A percentile compares a stretch with the other conserved stretches of the same genome.
phyloP scores from a whole-genome alignment of 2,888 invertebrate species.

The Pegoplata infirma region DNA sequence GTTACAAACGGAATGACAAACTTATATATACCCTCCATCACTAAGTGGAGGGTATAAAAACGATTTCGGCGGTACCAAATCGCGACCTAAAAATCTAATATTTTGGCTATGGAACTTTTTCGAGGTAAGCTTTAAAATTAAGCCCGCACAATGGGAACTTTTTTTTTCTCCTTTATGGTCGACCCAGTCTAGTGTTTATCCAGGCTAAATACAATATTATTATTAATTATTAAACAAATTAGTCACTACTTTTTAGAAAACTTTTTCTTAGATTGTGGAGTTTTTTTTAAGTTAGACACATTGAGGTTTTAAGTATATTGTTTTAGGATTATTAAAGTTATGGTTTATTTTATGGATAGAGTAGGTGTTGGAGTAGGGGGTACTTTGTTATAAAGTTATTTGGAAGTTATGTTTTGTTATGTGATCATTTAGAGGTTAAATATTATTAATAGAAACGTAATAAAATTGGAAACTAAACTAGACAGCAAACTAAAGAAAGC shows the following conservation, averaged over 20 bases:
- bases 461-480: constrained; percentile 15
- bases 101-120: too few relatives aligned
- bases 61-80: too few relatives aligned
- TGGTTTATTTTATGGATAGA: not conserved
- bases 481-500: constrained; percentile 25
- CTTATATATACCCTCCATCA: too few relatives aligned
- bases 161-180: not conserved
- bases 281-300: not conserved
- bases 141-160: constrained; percentile 8
- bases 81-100: too few relatives aligned
- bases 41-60: too few relatives aligned
- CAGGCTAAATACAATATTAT: too few relatives aligned
- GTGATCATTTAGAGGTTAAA: not conserved
- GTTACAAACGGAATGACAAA: too few relatives aligned
- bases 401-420: not conserved
- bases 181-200: too few relatives aligned
- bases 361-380: not conserved
- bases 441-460: constrained; percentile 1
- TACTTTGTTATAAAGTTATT: not conserved
- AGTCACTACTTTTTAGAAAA: not conserved
- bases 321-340: not conserved
- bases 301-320: not conserved
- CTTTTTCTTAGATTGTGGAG: not conserved
- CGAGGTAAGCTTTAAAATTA: too few relatives aligned
- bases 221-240: not conserved